A percentile compares a stretch with the other conserved stretches of the same genome.
Evolutionary conservation across 2,888 invertebrate genomes (phyloP).

Genomic region (Prosapia bicincta): DNA sequence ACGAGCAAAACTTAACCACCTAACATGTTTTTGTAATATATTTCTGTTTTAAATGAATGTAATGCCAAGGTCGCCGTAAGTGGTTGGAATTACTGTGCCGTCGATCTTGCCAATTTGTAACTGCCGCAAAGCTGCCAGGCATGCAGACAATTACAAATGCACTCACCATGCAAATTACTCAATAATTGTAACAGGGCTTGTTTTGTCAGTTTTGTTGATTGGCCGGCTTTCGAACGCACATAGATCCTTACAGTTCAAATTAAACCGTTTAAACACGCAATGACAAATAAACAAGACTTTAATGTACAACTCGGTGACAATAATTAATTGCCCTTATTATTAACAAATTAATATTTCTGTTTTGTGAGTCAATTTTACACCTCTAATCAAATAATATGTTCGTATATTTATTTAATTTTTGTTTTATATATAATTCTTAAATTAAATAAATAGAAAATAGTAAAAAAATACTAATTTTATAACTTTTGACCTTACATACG

Average conservation of each 20-base stretch:
- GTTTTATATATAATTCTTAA: too few relatives aligned
- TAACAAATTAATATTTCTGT: too few relatives aligned
- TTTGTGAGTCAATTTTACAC: too few relatives aligned
- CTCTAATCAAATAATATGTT: too few relatives aligned
- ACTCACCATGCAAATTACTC: not conserved
- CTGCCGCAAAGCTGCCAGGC: not conserved
- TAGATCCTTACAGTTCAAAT: not conserved
- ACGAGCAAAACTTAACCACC: too few relatives aligned
- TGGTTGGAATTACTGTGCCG: not conserved
- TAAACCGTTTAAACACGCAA: not conserved
- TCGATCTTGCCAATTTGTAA: not conserved
- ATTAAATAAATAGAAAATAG: too few relatives aligned
- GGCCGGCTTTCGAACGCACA: not conserved
- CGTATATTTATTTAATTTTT: too few relatives aligned
- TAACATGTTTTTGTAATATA: too few relatives aligned
- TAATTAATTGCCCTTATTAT: not conserved
- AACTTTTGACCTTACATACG: too few relatives aligned
- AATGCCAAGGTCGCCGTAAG: not conserved
- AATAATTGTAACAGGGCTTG: not conserved
- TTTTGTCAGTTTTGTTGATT: not conserved
- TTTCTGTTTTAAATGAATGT: too few relatives aligned
- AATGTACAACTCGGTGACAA: not conserved
- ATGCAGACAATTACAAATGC: not conserved
- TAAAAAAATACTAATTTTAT: too few relatives aligned
- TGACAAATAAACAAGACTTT: not conserved